phyloP scores from a whole-genome alignment of 2,797 vertebrate genomes.

The Sebastiscus albofasciatus region DNA sequence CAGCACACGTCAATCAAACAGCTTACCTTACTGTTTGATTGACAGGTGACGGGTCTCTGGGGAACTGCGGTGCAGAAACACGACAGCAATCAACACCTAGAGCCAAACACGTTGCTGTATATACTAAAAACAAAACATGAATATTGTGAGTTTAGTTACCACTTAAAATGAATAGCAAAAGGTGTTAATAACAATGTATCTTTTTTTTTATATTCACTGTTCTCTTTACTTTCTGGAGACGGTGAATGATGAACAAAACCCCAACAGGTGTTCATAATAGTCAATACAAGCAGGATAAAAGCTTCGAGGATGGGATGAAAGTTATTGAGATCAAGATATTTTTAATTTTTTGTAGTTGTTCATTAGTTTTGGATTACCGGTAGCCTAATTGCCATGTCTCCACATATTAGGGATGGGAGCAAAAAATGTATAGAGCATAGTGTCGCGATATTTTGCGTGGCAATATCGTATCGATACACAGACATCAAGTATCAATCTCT shows the following conservation, averaged over 20 bases:
- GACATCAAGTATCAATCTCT: no score
- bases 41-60: constrained; percentile 11
- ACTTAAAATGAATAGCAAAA: constrained; percentile 18
- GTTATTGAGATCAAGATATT: background rate
- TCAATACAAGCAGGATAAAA: background rate
- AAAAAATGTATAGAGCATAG: rapidly evolving
- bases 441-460: no score
- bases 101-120: background rate
- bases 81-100: constrained; percentile 52
- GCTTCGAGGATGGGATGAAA: background rate
- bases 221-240: constrained; percentile 20
- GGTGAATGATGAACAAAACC: background rate
- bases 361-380: background rate
- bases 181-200: constrained; percentile 23
- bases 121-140: constrained; percentile 22
- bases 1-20: background rate
- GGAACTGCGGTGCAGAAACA: constrained; percentile 13
- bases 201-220: constrained; percentile 6
- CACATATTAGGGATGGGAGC: no score
- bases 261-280: constrained; percentile 6
- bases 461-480: rapidly evolving
- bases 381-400: background rate
- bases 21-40: constrained; percentile 11
- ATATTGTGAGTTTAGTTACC: constrained; percentile 16
- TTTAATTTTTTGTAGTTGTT: background rate